These are phyloP conservation scores for Mercenaria mercenaria DNA, from an alignment of 1,140 invertebrate species.

Conservation along the genomic window DNA sequence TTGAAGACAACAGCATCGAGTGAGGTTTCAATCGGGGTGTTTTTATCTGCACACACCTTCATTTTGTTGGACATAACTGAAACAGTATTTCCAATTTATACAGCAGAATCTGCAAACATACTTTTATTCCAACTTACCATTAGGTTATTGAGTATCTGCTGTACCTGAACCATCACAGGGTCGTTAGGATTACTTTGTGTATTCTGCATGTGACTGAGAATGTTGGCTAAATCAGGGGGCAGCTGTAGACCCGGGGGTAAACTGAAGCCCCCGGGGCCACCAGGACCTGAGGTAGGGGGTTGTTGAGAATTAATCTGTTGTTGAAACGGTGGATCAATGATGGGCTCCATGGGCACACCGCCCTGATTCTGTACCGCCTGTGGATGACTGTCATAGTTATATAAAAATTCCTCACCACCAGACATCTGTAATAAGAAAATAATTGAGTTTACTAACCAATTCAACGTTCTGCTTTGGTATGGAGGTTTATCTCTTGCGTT, in stretches of 20 bases:
- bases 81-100: too few relatives aligned
- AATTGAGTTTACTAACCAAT: neutral
- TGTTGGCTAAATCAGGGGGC: slow-evolving; percentile 77
- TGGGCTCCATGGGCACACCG: neutral
- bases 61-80: too few relatives aligned
- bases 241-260: slow-evolving; percentile 61
- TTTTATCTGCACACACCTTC: too few relatives aligned
- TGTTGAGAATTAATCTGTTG: neutral
- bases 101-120: too few relatives aligned
- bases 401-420: slow-evolving; percentile 72
- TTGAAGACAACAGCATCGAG: too few relatives aligned
- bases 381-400: slow-evolving; percentile 71
- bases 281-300: neutral
- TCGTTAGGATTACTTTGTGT: slow-evolving; percentile 63
- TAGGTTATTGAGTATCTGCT: slow-evolving; percentile 76
- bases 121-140: too few relatives aligned
- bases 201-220: slow-evolving; percentile 77
- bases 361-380: slow-evolving; percentile 19
- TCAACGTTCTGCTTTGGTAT: too few relatives aligned
- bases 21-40: too few relatives aligned
- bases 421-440: slow-evolving; percentile 72
- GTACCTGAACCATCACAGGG: slow-evolving; percentile 74
- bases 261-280: neutral
- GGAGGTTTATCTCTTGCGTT: too few relatives aligned
- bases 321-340: neutral